Conservation (phyloP, 1,140 invertebrate genomes). For the Grapholita molesta region DNA sequence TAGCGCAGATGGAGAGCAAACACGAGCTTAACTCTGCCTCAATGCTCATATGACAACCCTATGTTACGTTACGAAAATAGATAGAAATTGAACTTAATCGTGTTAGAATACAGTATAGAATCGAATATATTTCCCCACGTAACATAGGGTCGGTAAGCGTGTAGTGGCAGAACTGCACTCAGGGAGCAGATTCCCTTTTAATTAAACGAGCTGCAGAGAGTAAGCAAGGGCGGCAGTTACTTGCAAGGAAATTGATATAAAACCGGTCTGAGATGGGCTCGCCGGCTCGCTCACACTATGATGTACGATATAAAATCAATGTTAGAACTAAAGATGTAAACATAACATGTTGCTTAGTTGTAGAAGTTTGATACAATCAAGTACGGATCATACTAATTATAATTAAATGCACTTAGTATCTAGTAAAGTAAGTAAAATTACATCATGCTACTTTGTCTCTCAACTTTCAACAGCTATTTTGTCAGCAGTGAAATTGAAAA, state of each 20-base stretch:
- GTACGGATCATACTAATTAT: too few species aligned
- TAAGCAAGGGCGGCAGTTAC: conserved; percentile 11
- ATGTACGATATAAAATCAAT: too few species aligned
- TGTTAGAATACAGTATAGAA: not conserved
- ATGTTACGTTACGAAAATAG: not conserved
- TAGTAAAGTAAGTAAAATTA: too few species aligned
- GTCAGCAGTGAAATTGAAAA: too few species aligned
- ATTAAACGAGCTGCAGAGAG: conserved; percentile 19
- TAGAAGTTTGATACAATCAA: too few species aligned
- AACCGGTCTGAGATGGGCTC: not conserved
- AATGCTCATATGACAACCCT: not conserved
- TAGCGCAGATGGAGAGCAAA: conserved; percentile 20
- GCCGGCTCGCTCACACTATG: not conserved
- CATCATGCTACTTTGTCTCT: too few species aligned
- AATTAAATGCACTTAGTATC: too few species aligned
- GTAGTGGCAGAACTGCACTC: not conserved
- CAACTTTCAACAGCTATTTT: too few species aligned
- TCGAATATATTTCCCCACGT: not conserved
- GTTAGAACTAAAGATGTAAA: too few species aligned
- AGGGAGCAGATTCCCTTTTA: conserved; percentile 23
- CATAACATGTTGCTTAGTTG: too few species aligned
- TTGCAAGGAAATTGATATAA: conserved; percentile 18
- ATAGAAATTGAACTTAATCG: not conserved
- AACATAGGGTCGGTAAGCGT: not conserved
- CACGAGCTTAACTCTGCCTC: too few species aligned